Evolutionary conservation across 2,797 vertebrate species (phyloP), one percentile per base, ranked within the genome.

Genomic region (Taenioides sp.): DNA sequence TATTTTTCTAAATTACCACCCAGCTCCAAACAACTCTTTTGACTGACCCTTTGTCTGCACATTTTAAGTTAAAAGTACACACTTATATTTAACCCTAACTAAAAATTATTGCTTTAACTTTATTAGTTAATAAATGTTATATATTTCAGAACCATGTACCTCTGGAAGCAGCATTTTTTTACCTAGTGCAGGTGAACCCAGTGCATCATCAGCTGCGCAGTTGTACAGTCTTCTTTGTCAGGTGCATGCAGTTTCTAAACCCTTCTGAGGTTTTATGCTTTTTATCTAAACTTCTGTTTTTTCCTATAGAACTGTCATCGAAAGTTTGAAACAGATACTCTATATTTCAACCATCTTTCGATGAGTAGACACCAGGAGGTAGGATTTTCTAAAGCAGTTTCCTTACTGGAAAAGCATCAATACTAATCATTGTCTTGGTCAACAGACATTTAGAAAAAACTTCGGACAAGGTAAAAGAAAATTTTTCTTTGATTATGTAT

Each of bases 331-430:
- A 65, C 63, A 20, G 16, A 49, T 49, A 18, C 63, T 27, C 43
- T 25, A 27, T 65, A 17, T 49, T 17, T 27, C 16, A 20, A 49
- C 23, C 63, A 65, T 49, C 40, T 65, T 7, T 18, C 16, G 23
- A 27, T 27, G 63, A 2, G 14, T 65, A 7, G 12, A 65, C 63
- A 65, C 40, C 63, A 49, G 63, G 40, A 49, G 63, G 63, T 65
- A 65, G 16, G 63, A 7, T 14, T 49, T 64, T 43, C 34, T 6
- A 5, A n/a, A 23, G 40, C 9, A 7, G 40, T 40, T 23, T 47
- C 0, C 5, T 9, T 6, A 25, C 7, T 10, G 54, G 31, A n/a
- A 16, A 23, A n/a, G 20, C 22, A 2, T 40, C 5, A 25, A 18
- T 17, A 18, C 16, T 49, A 9, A 65, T 65, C 49, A 49, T 5